phyloP scores from a whole-genome alignment of 2,113 vertebrate genomes.

The cattle (Bos taurus) region ARS-UCD2.0 NC_037349.1:50690001-50690500 shows the following conservation, averaged over 20 bases:
- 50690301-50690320: neutral
- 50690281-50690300: neutral
- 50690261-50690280: neutral
- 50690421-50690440: slow-evolving; percentile 93
- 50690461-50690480: slow-evolving; percentile 89
- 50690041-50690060: slow-evolving; percentile 87
- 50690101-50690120: slow-evolving; percentile 87
- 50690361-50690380: neutral
- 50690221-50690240: neutral
- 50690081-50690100: slow-evolving; percentile 93
- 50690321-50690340: neutral
- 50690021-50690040: slow-evolving; percentile 89
- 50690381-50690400: slow-evolving; percentile 89
- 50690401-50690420: slow-evolving; percentile 85
- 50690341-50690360: neutral
- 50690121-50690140: slow-evolving; percentile 13
- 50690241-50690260: neutral
- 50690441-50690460: slow-evolving; percentile 90
- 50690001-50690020: slow-evolving; percentile 54
- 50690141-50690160: neutral
- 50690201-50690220: neutral
- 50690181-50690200: neutral
- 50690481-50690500: slow-evolving; percentile 82
- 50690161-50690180: neutral
- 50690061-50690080: slow-evolving; percentile 90